Base-by-base conservation (phyloP, 1,140 invertebrate genomes). In the Ostrea denselamellosa region DNA sequence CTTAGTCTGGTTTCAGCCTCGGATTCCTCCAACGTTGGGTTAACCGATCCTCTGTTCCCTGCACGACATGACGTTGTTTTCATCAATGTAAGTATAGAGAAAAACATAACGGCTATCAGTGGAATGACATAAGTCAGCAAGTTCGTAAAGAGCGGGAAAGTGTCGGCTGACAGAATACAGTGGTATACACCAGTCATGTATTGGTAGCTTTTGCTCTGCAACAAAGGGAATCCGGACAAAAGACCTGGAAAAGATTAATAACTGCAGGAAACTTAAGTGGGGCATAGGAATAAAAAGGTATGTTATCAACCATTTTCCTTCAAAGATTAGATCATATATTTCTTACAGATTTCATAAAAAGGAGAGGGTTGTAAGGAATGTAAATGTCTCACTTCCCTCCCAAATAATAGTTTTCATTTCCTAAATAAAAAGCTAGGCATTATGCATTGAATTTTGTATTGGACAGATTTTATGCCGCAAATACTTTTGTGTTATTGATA, bases 121-220 rank as follows among this genome's bases (percentile, higher is more conserved):
- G 82, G 82, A 19, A 83, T 83, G 44, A 83, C 82, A 53, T 83
- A 83, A 12, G 44, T 83, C 52, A 83, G 10, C 12, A 83, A 53
- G 19, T 83, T 83, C 14, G 19, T 25, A 34, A 83, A 83, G 19
- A 83, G 44, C n/a, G 82, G 44, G 44, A 83, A 83, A 9, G 82
- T 53, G 10, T 52, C 44, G 14, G 82, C 44, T n/a, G 44, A 53
- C 12, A 83, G 22, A 17, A 53, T 17, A 12, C 82, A 83, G 17
- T 83, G 82, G 51, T 83, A 54, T 12, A 83, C n/a, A n/a, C 82
- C 82, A 17, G 82, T 34, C 44, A 83, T 54, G 52, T 83, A 83
- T n/a, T 22, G 17, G 82, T 83, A 83, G 52, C 52, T 52, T 10
- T 53, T 51, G 44, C 22, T 54, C 25, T 54, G 82, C 82, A 83